phyloP scores from a whole-genome alignment of 2,888 invertebrate genomes.

The Synergus japonicus region DNA sequence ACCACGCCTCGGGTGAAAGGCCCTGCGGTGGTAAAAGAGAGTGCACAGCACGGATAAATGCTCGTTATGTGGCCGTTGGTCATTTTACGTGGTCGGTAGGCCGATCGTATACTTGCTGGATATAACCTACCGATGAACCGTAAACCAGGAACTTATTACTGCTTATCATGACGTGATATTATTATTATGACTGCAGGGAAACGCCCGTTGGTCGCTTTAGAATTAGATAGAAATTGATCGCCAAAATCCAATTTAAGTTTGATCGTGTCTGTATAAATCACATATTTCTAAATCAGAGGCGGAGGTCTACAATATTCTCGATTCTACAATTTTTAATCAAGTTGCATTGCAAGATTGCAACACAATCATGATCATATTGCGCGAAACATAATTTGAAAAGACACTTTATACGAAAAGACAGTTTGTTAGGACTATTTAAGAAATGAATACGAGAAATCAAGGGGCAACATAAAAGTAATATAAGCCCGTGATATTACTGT shows the following conservation, averaged over 20 bases:
- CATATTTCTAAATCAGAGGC: neutral
- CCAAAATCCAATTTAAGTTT: neutral
- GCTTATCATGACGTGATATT: constrained; percentile 54
- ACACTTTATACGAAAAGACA: too few relatives aligned
- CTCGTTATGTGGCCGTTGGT: constrained; percentile 56
- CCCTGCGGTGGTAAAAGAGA: constrained; percentile 59
- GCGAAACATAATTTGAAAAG: neutral
- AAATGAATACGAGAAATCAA: neutral
- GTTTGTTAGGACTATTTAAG: neutral
- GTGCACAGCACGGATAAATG: constrained; percentile 55
- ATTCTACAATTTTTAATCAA: neutral
- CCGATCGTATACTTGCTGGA: constrained; percentile 29
- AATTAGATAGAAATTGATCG: constrained; percentile 3
- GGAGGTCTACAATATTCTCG: neutral
- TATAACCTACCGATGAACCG: constrained; percentile 65
- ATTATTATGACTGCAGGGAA: neutral
- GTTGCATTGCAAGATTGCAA: neutral
- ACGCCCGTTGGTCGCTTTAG: constrained; percentile 23
- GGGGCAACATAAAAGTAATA: constrained; percentile 1
- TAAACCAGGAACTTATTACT: constrained; percentile 74
- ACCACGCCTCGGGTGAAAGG: constrained; percentile 71
- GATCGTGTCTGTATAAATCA: neutral
- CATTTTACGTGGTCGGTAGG: constrained; percentile 55
- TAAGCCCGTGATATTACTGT: constrained; percentile 6
- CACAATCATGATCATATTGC: neutral